Percentiles rank a stretch among this genome's conserved stretches.
Evolutionary conservation across 2,888 invertebrate genomes (phyloP).

Genomic region (Aphodius granarius): DNA sequence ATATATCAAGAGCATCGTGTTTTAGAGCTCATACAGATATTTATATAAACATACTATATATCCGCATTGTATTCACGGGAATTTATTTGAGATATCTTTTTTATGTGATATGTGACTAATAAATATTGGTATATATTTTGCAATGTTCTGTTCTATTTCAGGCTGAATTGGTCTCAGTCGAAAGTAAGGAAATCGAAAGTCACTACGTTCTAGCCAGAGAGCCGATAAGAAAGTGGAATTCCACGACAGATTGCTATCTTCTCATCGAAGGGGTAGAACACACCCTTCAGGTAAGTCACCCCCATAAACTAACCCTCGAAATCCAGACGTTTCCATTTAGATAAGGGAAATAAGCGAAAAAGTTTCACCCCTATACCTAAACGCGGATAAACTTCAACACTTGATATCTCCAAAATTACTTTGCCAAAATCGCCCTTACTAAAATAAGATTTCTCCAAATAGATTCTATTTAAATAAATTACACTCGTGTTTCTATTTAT

Average conservation of each 20-base stretch:
- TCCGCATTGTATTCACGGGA: background rate
- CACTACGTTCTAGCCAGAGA: constrained; percentile 69
- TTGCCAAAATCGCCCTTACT: background rate
- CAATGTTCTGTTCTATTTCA: constrained; percentile 41
- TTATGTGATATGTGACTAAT: no score
- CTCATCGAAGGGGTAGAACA: constrained; percentile 67
- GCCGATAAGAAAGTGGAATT: constrained; percentile 68
- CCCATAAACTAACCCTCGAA: background rate
- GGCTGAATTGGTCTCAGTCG: constrained; percentile 70
- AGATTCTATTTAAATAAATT: no score
- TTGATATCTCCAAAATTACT: background rate
- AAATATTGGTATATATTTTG: no score
- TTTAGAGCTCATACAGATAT: background rate
- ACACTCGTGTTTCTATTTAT: constrained; percentile 13
- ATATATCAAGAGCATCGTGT: background rate
- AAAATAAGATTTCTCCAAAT: background rate
- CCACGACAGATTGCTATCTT: constrained; percentile 67
- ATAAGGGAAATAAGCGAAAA: background rate
- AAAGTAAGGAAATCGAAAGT: constrained; percentile 70
- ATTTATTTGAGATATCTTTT: no score
- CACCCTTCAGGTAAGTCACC: constrained; percentile 60
- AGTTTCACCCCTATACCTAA: background rate
- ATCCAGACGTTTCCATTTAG: background rate
- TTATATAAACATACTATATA: background rate
- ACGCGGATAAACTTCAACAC: background rate